phyloP scores from a whole-genome alignment of 2,113 vertebrate species.

The Albula goreensis region DNA sequence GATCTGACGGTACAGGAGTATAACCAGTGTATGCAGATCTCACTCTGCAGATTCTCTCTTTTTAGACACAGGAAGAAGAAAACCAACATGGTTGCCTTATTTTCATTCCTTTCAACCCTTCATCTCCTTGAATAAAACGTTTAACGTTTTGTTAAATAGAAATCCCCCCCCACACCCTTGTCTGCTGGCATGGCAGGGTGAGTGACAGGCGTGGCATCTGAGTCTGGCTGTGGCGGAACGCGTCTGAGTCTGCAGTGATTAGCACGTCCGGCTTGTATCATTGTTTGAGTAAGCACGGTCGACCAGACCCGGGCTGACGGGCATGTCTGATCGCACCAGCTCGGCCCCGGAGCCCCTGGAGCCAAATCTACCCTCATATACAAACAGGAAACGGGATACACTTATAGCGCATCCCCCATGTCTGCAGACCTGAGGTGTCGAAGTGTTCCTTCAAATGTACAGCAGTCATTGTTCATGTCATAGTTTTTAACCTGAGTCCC shows the following conservation, averaged over 20 bases:
- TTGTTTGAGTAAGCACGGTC: neutral
- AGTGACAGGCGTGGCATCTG: neutral
- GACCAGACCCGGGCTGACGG: neutral
- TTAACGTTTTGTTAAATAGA: neutral
- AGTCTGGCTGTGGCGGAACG: neutral
- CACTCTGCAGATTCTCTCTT: no score
- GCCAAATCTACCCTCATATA: neutral
- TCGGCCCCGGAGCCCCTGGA: neutral
- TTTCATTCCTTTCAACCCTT: no score
- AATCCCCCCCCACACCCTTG: neutral
- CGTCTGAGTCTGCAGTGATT: neutral
- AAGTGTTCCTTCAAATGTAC: no score
- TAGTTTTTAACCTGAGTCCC: no score
- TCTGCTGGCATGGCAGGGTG: neutral
- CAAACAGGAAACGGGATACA: neutral
- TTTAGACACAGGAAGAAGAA: no score
- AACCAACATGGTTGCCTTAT: no score
- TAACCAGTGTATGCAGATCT: no score
- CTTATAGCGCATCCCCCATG: no score
- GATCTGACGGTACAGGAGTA: no score
- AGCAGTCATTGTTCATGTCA: no score
- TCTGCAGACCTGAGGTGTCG: no score
- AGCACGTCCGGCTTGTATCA: neutral
- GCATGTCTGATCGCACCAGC: neutral
- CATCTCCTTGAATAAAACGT: no score